Percentiles rank a stretch among this genome's conserved stretches.
Evolutionary conservation across 1,140 invertebrate genomes (phyloP).

Genomic region (Cecropterus lyciades): DNA sequence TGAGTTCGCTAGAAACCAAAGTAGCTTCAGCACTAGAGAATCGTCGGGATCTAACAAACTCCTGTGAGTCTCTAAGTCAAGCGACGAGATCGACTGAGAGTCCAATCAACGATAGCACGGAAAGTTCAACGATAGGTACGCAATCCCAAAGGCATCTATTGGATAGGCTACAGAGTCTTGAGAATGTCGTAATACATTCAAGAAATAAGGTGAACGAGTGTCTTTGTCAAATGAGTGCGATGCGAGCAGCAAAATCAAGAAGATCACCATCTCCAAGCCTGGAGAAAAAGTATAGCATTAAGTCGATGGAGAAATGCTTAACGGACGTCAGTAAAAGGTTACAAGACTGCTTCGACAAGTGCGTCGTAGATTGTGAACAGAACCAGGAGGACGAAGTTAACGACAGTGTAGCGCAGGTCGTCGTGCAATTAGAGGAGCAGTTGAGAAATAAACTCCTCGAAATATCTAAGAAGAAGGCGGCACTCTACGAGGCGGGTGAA

Average conservation of each 20-base stretch:
- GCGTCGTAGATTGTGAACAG: slow-evolving; percentile 77
- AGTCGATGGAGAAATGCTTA: slow-evolving; percentile 85
- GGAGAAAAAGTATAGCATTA: slow-evolving; percentile 85
- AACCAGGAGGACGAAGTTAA: slow-evolving; percentile 77
- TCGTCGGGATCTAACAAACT: slow-evolving; percentile 79
- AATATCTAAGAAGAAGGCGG: slow-evolving; percentile 86
- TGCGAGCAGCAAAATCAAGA: slow-evolving; percentile 82
- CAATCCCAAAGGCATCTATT: slow-evolving; percentile 82
- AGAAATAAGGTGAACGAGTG: slow-evolving; percentile 82
- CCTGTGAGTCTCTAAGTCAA: slow-evolving; percentile 83
- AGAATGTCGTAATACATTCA: slow-evolving; percentile 85
- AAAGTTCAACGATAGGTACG: slow-evolving; percentile 64
- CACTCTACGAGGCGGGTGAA: slow-evolving; percentile 86
- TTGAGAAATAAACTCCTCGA: slow-evolving; percentile 87
- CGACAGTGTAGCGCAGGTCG: slow-evolving; percentile 86
- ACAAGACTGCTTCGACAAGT: slow-evolving; percentile 84
- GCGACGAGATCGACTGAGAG: slow-evolving; percentile 66
- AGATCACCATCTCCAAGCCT: slow-evolving; percentile 85
- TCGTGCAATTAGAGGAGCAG: slow-evolving; percentile 87
- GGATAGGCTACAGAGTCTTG: slow-evolving; percentile 84
- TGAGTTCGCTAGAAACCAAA: slow-evolving; percentile 90
- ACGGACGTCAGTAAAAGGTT: slow-evolving; percentile 85
- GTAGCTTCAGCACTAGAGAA: slow-evolving; percentile 86
- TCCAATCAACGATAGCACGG: slow-evolving; percentile 62
- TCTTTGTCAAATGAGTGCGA: slow-evolving; percentile 84